Percentiles rank a stretch among this genome's conserved stretches.
Evolutionary conservation across 2,113 vertebrate genomes (phyloP).

Genomic region (Pteruthius melanotis): DNA sequence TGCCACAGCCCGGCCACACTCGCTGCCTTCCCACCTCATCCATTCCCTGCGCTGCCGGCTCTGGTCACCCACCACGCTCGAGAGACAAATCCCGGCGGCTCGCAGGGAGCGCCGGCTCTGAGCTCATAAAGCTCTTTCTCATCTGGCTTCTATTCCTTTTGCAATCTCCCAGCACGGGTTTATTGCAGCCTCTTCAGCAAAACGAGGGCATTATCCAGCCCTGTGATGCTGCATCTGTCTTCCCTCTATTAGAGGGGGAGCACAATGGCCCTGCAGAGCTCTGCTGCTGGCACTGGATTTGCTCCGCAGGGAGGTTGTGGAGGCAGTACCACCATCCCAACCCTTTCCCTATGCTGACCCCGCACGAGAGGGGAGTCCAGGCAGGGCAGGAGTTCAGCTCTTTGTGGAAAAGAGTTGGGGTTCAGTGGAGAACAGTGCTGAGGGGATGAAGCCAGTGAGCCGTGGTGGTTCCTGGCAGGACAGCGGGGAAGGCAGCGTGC

Average conservation of each 20-base stretch:
- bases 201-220: conserved; percentile 41
- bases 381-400: not conserved
- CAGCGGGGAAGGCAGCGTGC: not conserved
- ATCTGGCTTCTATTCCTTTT: conserved; percentile 39
- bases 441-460: not conserved
- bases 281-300: not conserved
- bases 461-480: not conserved
- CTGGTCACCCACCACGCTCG: not conserved
- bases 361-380: not conserved
- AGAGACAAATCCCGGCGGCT: not conserved
- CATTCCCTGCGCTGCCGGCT: fast-evolving
- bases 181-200: conserved; percentile 54
- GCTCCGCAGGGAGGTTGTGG: not conserved
- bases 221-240: conserved; percentile 47
- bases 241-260: conserved; percentile 15
- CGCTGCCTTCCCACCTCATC: not conserved
- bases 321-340: fast-evolving
- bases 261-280: conserved; percentile 44
- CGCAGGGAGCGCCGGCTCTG: fast-evolving
- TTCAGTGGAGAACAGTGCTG: fast-evolving
- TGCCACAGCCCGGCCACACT: fast-evolving
- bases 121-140: conserved; percentile 58
- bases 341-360: not conserved
- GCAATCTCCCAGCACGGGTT: conserved; percentile 24
- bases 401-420: not conserved